Conservation (phyloP, 2,113 vertebrate genomes). For the Thalassarche chlororhynchos region DNA sequence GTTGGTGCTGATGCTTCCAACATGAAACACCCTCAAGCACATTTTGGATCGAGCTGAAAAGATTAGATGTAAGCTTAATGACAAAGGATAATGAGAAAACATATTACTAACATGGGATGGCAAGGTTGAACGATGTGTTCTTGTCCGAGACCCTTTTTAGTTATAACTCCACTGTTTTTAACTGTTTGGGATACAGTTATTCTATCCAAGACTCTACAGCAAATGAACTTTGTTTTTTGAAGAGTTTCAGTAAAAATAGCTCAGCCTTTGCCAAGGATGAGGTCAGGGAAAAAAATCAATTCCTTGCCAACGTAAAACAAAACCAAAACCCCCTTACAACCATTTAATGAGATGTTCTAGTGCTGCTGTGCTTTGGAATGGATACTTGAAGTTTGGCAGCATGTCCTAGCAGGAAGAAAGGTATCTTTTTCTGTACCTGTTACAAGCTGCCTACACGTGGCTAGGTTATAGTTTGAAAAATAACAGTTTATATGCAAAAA, state of each 20-base stretch:
- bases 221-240: background rate
- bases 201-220: background rate
- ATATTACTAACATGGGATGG: rapidly evolving
- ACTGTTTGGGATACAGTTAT: background rate
- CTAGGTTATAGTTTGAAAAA: background rate
- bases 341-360: background rate
- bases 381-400: background rate
- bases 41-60: background rate
- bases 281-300: background rate
- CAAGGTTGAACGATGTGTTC: background rate
- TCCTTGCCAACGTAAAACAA: background rate
- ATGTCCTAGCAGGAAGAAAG: background rate
- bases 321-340: background rate
- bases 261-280: conserved; percentile 3
- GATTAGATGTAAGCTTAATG: background rate
- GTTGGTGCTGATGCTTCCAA: background rate
- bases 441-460: background rate
- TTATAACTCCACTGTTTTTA: background rate
- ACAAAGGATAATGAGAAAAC: background rate
- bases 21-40: background rate
- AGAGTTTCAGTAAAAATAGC: background rate
- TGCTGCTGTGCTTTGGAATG: background rate
- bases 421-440: background rate
- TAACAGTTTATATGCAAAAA: background rate
- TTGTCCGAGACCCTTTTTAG: background rate